Conservation (phyloP, 1,140 invertebrate species). For the Mesaphorura yosii region DNA sequence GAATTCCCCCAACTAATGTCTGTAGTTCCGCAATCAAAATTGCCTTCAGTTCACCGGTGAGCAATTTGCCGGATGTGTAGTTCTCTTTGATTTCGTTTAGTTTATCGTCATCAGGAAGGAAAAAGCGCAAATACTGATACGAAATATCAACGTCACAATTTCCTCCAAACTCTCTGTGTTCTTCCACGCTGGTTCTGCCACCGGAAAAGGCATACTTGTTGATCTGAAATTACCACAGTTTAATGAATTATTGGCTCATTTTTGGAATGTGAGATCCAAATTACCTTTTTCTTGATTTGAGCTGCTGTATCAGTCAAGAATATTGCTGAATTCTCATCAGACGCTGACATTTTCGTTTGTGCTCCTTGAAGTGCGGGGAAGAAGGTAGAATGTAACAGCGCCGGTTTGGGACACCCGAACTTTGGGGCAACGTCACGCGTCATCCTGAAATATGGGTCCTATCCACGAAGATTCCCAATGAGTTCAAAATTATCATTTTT, state of each 20-base stretch:
- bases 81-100: constrained; percentile 65
- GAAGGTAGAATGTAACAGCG: constrained; percentile 84
- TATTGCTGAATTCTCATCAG: constrained; percentile 85
- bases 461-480: constrained; percentile 24
- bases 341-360: constrained; percentile 96
- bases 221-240: constrained; percentile 45
- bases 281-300: constrained; percentile 91
- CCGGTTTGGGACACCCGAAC: constrained; percentile 80
- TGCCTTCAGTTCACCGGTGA: constrained; percentile 56
- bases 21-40: constrained; percentile 47
- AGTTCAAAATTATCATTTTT: neutral
- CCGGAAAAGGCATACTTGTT: constrained; percentile 99
- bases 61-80: constrained; percentile 49
- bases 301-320: constrained; percentile 90
- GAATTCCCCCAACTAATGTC: constrained; percentile 44
- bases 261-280: neutral
- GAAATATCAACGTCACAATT: constrained; percentile 93
- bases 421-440: constrained; percentile 89
- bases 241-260: constrained; percentile 8
- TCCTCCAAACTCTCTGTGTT: constrained; percentile 80
- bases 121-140: constrained; percentile 91
- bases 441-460: constrained; percentile 98
- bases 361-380: constrained; percentile 93
- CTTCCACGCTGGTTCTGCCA: constrained; percentile 81
- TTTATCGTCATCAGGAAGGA: constrained; percentile 85